A percentile compares a stretch with the other conserved stretches of the same genome.
These are phyloP conservation scores for Drymonia ruficornis DNA, from an alignment of 2,888 invertebrate genomes.

Conservation along the genomic window DNA sequence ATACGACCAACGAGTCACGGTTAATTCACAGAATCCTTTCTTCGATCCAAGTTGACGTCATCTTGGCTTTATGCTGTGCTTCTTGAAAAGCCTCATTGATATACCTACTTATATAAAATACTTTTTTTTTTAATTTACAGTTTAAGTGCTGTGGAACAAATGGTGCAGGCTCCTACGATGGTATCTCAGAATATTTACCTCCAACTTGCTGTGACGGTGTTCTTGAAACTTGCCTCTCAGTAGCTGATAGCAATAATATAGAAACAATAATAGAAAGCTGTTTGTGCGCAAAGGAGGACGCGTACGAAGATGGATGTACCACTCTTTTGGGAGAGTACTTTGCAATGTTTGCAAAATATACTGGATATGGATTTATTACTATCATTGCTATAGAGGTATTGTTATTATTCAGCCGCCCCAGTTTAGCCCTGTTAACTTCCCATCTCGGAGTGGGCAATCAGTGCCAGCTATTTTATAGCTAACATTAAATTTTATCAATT, in stretches of 20 bases:
- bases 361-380: slow-evolving; percentile 7
- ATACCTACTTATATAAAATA: too few species aligned
- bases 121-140: slow-evolving; percentile 17
- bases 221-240: not conserved
- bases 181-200: slow-evolving; percentile 10
- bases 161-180: slow-evolving; percentile 24
- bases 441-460: too few species aligned
- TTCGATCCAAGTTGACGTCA: too few species aligned
- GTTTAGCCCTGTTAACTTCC: too few species aligned
- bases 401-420: too few species aligned
- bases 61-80: too few species aligned
- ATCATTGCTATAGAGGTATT: slow-evolving; percentile 17
- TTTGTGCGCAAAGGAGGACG: slow-evolving; percentile 16
- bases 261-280: not conserved
- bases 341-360: not conserved
- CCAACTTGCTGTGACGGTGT: slow-evolving; percentile 23
- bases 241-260: not conserved
- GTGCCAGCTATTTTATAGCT: too few species aligned
- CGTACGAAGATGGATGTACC: slow-evolving; percentile 22
- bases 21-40: too few species aligned
- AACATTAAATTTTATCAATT: too few species aligned
- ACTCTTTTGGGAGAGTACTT: slow-evolving; percentile 5
- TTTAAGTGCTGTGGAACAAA: slow-evolving; percentile 28
- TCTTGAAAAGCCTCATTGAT: too few species aligned
- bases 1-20: too few species aligned